Base-by-base conservation (phyloP, 2,888 invertebrate species). In the Tenthredo distinguenda region DNA sequence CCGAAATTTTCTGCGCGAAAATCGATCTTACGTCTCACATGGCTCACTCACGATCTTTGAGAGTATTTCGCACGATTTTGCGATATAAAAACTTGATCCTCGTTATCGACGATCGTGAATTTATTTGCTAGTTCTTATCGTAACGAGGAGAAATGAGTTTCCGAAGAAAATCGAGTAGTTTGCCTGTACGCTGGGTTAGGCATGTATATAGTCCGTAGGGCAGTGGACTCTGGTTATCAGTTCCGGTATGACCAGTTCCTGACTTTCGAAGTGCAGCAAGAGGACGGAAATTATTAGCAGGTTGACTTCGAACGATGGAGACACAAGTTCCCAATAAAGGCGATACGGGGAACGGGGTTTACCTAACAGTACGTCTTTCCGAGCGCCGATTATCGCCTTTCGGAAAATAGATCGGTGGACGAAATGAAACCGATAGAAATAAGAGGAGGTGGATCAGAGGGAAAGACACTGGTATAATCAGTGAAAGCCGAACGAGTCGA, bases 161-260 rank as follows among this genome's bases (percentile, higher is more conserved):
- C 18, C 10, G 18, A 68, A 68, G 4, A 26, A 10, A 31, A 31
- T 65, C 65, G 21, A 26, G 1, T 65, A 26, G 65, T 31, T 26
- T 31, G 10, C 43, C 21, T 74, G 1, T n/a, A 26, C 9, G 43
- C 21, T 21, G 26, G 10, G 40, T 40, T n/a, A 43, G 26, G 47
- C 47, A 74, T 74, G 12, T 26, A 74, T n/a, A 21, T 43, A 74
- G 74, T n/a, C 74, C 43, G 21, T 43, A 43, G 40, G 72, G 43
- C 74, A 43, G 40, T 74, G 74, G 31, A 74, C 74, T 74, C 74
- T 74, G 74, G 74, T 40, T 74, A 74, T 74, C 40, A 74, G 74
- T 74, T 74, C 74, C 74, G 74, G 74, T 74, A 74, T 74, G 43
- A 74, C 43, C 74, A 43, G 74, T 43, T 43, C 9, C 18, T 18